Conservation (phyloP, 2,797 vertebrate species). For the Alfaro cultratus region DNA sequence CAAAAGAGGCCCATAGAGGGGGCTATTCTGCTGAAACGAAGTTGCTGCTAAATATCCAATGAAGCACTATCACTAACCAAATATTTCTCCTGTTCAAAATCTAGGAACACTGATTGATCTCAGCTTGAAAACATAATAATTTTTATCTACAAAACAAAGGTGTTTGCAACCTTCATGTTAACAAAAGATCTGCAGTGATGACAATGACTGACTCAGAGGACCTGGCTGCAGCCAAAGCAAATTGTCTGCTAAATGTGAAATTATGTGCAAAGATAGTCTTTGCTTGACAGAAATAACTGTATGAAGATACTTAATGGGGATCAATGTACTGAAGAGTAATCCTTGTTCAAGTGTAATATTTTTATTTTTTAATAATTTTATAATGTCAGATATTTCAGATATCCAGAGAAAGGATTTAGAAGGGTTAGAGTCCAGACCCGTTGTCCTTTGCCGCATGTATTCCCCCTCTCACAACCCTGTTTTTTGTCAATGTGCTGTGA, state of each 20-base stretch:
- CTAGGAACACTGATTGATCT: neutral
- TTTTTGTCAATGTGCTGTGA: neutral
- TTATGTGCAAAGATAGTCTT: conserved; percentile 3
- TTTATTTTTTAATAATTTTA: neutral
- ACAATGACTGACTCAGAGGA: neutral
- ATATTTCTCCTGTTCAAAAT: conserved; percentile 10
- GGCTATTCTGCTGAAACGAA: conserved; percentile 30
- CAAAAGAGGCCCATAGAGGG: conserved; percentile 15
- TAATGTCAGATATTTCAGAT: too few relatives aligned
- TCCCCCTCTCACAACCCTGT: too few relatives aligned
- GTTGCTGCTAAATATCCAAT: conserved; percentile 2
- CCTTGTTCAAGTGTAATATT: neutral
- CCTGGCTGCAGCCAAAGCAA: conserved; percentile 23
- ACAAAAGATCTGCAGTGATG: conserved; percentile 2
- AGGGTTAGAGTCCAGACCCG: too few relatives aligned
- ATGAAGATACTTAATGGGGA: neutral
- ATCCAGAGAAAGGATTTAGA: too few relatives aligned
- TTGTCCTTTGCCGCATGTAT: too few relatives aligned
- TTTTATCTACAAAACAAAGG: neutral
- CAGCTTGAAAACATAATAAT: neutral
- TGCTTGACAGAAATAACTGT: neutral
- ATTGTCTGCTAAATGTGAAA: neutral
- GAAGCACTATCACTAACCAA: neutral
- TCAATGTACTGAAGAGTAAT: neutral
- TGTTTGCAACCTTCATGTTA: conserved; percentile 7